These are phyloP conservation scores for Dicycla oo DNA, from an alignment of 2,888 invertebrate genomes.

Conservation along the genomic window DNA sequence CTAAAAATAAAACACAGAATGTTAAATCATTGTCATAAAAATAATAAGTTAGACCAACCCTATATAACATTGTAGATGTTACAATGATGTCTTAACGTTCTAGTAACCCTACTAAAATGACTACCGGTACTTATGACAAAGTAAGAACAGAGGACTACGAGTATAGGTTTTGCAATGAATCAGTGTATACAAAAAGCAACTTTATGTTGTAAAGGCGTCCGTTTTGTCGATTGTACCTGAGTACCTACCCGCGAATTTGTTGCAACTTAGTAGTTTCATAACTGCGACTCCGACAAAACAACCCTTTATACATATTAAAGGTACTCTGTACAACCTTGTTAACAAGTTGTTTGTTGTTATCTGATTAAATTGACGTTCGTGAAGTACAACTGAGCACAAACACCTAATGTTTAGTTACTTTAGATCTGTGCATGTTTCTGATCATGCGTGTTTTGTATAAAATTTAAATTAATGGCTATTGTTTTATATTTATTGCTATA, in stretches of 20 bases:
- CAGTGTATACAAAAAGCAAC: too few relatives aligned
- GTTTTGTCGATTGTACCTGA: too few relatives aligned
- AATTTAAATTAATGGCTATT: slow-evolving; percentile 8
- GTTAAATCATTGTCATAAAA: too few relatives aligned
- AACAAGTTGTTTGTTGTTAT: not conserved
- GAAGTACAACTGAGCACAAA: not conserved
- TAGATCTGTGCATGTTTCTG: not conserved
- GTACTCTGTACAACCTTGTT: not conserved
- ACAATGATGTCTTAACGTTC: too few relatives aligned
- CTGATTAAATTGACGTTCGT: not conserved
- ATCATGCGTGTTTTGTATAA: slow-evolving; percentile 6
- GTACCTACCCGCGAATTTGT: slow-evolving; percentile 20
- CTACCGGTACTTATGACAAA: too few relatives aligned
- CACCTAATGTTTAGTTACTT: not conserved
- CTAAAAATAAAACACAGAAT: too few relatives aligned
- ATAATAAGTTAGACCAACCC: too few relatives aligned
- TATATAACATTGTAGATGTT: too few relatives aligned
- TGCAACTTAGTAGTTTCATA: slow-evolving; percentile 27
- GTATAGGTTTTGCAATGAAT: too few relatives aligned
- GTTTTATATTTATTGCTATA: too few relatives aligned
- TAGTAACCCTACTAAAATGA: slow-evolving; percentile 1
- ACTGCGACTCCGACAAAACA: slow-evolving; percentile 14
- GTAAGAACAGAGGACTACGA: too few relatives aligned
- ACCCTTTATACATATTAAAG: not conserved
- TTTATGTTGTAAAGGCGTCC: too few relatives aligned